Base-by-base conservation (phyloP, 2,888 invertebrate genomes). In the Apoda limacodes region DNA sequence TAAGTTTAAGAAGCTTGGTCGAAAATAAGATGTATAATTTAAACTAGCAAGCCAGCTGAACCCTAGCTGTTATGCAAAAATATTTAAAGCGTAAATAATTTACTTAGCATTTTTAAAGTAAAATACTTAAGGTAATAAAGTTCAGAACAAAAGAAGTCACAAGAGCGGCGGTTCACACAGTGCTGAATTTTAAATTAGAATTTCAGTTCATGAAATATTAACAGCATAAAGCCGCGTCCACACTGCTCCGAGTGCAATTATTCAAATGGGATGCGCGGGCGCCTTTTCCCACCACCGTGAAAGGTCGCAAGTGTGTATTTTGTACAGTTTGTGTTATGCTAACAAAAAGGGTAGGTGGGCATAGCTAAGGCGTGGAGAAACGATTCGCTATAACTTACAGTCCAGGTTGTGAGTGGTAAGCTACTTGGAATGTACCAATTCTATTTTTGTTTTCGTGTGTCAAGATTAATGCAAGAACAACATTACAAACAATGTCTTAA, bases 131-230 rank as follows among this genome's bases (percentile, higher is more conserved):
- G n/a, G 29, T 35, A 28, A 34, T 33, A 34, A 36, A 31, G 30
- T 37, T 39, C 39, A 29, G 30, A 33, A 43, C 35, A 40, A 28
- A 20, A 31, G 32, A 36, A 43, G 38, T 34, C 33, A 32, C 34
- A 42, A 42, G 36, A 29, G 33, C 29, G 34, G 25, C 32, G 39
- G 43, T 37, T 47, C 39, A 43, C 45, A 43, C 42, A 43, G 46
- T 39, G 42, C 49, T 51, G 60, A 62, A 60, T 64, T 68, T 59
- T 40, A 67, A 64, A 65, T 61, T 57, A 57, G 63, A 66, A 62
- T 60, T 58, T 52, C 54, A 47, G 50, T 60, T 67, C 67, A 72
- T 72, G 70, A 64, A 70, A 72, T 72, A 72, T 71, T 70, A 64
- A 71, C 65, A 45, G 44, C 36, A 45, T 66, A 64, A 61, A 52